phyloP scores from a whole-genome alignment of 2,113 vertebrate genomes.

The Macrotis lagotis region DNA sequence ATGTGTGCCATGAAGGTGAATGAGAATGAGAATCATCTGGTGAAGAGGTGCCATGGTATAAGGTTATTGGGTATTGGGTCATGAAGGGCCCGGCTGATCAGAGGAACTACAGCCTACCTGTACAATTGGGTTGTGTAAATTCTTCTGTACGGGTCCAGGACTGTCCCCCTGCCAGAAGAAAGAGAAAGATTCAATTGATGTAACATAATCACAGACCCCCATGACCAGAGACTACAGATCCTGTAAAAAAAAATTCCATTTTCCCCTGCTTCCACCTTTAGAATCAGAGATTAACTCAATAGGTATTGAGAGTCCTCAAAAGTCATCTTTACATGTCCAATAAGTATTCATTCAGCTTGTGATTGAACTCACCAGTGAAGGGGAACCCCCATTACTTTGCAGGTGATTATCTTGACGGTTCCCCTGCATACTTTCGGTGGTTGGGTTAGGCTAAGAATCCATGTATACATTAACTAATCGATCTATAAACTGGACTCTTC shows the following conservation, averaged over 20 bases:
- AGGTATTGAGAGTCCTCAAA: neutral
- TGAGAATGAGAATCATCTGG: neutral
- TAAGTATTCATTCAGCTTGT: neutral
- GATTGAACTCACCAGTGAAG: neutral
- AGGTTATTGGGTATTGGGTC: neutral
- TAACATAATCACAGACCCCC: fast-evolving
- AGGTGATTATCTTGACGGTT: neutral
- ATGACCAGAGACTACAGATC: neutral
- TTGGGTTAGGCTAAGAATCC: neutral
- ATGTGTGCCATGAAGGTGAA: neutral
- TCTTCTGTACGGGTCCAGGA: conserved; percentile 89
- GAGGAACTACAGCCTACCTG: conserved; percentile 78
- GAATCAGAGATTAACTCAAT: neutral
- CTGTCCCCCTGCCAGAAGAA: conserved; percentile 83
- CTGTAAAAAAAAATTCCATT: neutral
- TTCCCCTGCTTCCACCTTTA: neutral
- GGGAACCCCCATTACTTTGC: neutral
- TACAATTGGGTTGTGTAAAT: conserved; percentile 88
- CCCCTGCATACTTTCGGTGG: neutral
- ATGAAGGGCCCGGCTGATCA: neutral
- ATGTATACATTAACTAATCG: neutral
- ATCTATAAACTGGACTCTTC: neutral
- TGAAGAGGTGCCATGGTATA: neutral
- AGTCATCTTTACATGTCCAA: neutral
- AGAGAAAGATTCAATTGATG: conserved; percentile 49